Evolutionary conservation across 37 sponge, comb jelly and placozoan species (phyloP), one percentile per base, ranked within the genome.

Genomic region (Mnemiopsis leidyi): DNA sequence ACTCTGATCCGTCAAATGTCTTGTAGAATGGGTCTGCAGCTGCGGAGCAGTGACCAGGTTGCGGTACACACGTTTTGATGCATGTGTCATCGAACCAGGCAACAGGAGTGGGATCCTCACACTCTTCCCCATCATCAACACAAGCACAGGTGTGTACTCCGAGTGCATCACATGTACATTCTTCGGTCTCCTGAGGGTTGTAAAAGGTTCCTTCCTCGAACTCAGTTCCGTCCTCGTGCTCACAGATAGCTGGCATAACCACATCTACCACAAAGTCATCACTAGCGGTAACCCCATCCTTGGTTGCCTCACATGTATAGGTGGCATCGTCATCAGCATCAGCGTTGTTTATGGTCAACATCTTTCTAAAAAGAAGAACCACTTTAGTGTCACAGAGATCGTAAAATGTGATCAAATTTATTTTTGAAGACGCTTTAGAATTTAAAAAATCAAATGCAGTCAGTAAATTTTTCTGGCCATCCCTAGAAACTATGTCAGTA

Each of bases 41-140:
- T 13, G 82, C 82, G 37, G 82, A 2, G 34, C 82, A 79, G 34
- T 29, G 37, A 31, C 82, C 82, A 5, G 2, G 37, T 21, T 79
- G 36, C 26, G 82, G 82, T 33, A 79, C 82, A 33, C 82, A 79
- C 3, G 82, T 79, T 36, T 79, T 79, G 82, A 79, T 36, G 34
- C 82, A 79, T 2, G 2, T 29, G 37, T 2, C 21, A 21, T 79
- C 34, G 36, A 79, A 79, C 82, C 82, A 79, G 21, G 36, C 82
- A 0, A 79, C 82, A 33, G 82, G 82, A 36, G 34, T 79, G 36
- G 82, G 82, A 29, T 79, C 82, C 36, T 79, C 82, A 31, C 82
- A 79, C 36, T 79, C 82, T 29, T 79, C 82, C 21, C 82, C 82
- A 31, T 79, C 82, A 79, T 79, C 82, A 79, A 33, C 21, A 79